Conservation (phyloP, 2,113 vertebrate genomes). For the Ammodytes dubius region DNA sequence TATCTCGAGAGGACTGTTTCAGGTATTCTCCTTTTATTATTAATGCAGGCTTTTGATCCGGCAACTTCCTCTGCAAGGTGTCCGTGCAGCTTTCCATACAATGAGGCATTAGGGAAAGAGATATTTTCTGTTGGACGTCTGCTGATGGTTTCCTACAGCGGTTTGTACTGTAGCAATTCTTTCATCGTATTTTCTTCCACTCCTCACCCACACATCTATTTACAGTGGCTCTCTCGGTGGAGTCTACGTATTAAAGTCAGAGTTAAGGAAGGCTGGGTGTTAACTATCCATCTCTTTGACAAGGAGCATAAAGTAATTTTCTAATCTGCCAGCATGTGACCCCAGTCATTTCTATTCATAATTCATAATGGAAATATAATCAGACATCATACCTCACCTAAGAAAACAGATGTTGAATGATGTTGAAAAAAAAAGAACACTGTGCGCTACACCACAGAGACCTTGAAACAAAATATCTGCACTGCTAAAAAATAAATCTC, state of each 20-base stretch:
- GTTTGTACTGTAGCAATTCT: conserved; percentile 38
- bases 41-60: conserved; percentile 36
- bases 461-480: conserved; percentile 57
- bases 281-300: conserved; percentile 75
- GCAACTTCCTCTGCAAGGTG: conserved; percentile 17
- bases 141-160: conserved; percentile 19
- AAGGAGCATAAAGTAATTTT: conserved; percentile 79
- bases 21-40: conserved; percentile 45
- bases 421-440: conserved; percentile 35
- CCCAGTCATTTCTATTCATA: conserved; percentile 78
- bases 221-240: conserved; percentile 34
- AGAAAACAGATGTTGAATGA: conserved; percentile 51
- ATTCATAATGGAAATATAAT: conserved; percentile 82
- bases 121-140: conserved; percentile 25
- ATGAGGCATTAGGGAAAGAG: conserved; percentile 22
- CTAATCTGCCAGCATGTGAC: conserved; percentile 81
- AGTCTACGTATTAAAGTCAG: conserved; percentile 53
- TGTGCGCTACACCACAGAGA: conserved; percentile 13
- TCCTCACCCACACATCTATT: conserved; percentile 55
- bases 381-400: conserved; percentile 74
- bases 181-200: conserved; percentile 43
- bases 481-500: conserved; percentile 28
- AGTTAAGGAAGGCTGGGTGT: conserved; percentile 62
- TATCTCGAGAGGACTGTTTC: conserved; percentile 35
- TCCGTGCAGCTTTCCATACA: conserved; percentile 18